Base-by-base conservation (phyloP, 1,140 invertebrate species). In the Drosophila takahashii region DNA sequence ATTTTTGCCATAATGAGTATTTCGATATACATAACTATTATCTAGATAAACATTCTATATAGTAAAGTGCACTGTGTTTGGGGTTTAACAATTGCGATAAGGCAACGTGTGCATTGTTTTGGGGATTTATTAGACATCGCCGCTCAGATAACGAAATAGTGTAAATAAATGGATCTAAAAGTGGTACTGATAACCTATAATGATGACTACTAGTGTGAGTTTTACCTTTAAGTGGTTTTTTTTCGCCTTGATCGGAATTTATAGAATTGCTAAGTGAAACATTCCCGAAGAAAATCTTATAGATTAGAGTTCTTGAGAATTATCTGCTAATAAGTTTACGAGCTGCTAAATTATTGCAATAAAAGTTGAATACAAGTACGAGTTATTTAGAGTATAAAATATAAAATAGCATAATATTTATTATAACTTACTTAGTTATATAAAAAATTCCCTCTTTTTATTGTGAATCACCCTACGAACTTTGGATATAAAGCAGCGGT, bases 21-120 rank as follows among this genome's bases (percentile, higher is more conserved):
- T 56, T 41, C 1, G 1, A 27, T 15, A 7, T 27, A n/a, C 4
- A 9, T 10, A 27, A 11, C 3, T 27, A 47, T 13, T 29, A 47
- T 26, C 15, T 13, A 11, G 32, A 47, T 44, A 22, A 2, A 22
- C 22, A 22, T 22, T 2, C 3, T 22, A 22, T 22, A 1, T 32
- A 9, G 29, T 9, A 62, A 39, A 34, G 26, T 64, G 64, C 64
- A 66, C n/a, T 16, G 4, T 4, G 1, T 11, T 8, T 10, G 15
- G 10, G 48, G 4, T 5, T 51, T 51, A 11, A 6, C 26, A 15
- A 29, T 29, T 47, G 22, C 56, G 56, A 65, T 57, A 57, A 57
- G 42, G 16, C 8, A 45, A 27, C 10, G 41, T 47, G 18, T 59
- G 42, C 27, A 58, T 34, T 57, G 11, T 10, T 22, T 29, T 34